Evolutionary conservation across 2,113 vertebrate species (phyloP).

Genomic region (Coryphaenoides rupestris): DNA sequence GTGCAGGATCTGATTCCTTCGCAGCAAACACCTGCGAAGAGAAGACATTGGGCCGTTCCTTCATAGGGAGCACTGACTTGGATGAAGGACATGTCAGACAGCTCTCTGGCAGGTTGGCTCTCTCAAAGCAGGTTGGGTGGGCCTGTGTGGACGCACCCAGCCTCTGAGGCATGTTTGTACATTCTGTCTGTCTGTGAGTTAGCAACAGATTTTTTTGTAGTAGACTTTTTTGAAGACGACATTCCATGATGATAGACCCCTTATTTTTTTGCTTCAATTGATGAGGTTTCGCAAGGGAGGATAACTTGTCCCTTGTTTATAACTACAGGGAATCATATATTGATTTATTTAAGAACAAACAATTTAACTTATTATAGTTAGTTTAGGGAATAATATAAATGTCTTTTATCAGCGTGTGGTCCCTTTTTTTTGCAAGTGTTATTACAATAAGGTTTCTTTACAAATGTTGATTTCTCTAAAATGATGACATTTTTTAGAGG

Average conservation of each 20-base stretch:
- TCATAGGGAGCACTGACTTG: slow-evolving; percentile 29
- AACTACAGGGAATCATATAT: slow-evolving; percentile 78
- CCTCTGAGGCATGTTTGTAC: slow-evolving; percentile 59
- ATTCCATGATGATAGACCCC: slow-evolving; percentile 68
- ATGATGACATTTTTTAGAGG: slow-evolving; percentile 14
- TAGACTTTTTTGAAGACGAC: slow-evolving; percentile 65
- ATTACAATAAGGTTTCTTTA: slow-evolving; percentile 56
- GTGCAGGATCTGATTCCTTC: slow-evolving; percentile 35
- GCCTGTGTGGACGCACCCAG: slow-evolving; percentile 42
- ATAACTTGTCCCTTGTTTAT: slow-evolving; percentile 65
- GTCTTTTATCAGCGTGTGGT: slow-evolving; percentile 61
- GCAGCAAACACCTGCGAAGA: neutral
- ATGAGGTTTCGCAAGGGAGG: slow-evolving; percentile 54
- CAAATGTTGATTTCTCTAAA: slow-evolving; percentile 48
- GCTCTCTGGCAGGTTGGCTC: slow-evolving; percentile 21
- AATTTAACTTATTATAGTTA: slow-evolving; percentile 84
- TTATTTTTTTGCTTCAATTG: slow-evolving; percentile 68
- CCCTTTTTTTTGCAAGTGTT: slow-evolving; percentile 56
- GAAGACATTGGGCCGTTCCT: slow-evolving; percentile 19
- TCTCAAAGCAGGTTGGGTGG: slow-evolving; percentile 55
- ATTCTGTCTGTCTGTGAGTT: slow-evolving; percentile 59
- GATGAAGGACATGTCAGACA: slow-evolving; percentile 40
- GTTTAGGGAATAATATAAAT: slow-evolving; percentile 80
- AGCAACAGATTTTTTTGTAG: slow-evolving; percentile 56
- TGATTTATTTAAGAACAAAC: slow-evolving; percentile 80